Evolutionary conservation across 2,113 vertebrate genomes (phyloP).

Genomic region (Pungitius pungitius): DNA sequence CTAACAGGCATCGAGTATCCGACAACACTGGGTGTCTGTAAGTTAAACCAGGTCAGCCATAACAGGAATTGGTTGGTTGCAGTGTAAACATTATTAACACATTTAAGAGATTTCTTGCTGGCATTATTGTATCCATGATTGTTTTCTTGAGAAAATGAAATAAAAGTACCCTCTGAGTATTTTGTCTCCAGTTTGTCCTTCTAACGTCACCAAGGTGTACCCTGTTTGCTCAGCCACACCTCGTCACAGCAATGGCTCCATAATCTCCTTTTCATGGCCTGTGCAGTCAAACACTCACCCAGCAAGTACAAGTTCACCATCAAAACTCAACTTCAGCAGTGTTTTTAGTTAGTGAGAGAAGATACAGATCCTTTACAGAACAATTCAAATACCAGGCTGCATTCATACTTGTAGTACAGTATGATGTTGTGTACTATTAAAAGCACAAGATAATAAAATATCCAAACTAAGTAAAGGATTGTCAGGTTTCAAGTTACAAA

Average conservation of each 20-base stretch:
- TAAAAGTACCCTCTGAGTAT: background rate
- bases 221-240: conserved; percentile 22
- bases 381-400: background rate
- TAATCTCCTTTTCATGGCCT: conserved; percentile 21
- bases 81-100: background rate
- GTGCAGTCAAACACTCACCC: background rate
- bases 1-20: background rate
- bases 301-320: background rate
- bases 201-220: background rate
- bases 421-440: background rate
- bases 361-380: background rate
- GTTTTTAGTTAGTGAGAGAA: background rate
- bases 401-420: background rate
- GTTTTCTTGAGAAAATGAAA: background rate
- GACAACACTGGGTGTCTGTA: background rate
- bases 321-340: background rate
- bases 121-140: background rate
- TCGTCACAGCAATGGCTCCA: background rate
- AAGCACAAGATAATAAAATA: background rate
- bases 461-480: background rate
- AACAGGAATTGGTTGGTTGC: background rate
- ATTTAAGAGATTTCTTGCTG: background rate
- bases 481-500: background rate
- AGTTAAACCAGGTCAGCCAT: background rate
- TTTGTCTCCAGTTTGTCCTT: background rate